phyloP scores from a whole-genome alignment of 2,888 invertebrate genomes.

The Cyrtodaria siliqua region DNA sequence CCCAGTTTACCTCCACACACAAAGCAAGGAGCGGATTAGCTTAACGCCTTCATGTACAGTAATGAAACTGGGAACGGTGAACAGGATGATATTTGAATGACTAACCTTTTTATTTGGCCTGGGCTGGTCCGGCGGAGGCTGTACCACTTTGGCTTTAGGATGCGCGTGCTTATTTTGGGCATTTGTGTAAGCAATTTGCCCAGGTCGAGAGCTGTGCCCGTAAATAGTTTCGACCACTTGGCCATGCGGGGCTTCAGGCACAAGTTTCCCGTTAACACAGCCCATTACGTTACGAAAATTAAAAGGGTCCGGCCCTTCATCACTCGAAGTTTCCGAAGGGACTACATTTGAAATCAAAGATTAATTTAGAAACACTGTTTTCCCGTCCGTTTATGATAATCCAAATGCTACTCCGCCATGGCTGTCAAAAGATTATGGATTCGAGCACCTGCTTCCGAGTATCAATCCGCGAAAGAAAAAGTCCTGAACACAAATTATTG shows the following conservation, averaged over 20 bases:
- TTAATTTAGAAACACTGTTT: constrained; percentile 21
- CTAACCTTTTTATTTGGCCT: constrained; percentile 76
- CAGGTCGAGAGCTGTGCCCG: constrained; percentile 64
- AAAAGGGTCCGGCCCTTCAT: constrained; percentile 71
- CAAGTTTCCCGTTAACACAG: constrained; percentile 83
- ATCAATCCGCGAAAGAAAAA: constrained; percentile 35
- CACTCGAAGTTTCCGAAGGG: constrained; percentile 69
- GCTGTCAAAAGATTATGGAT: constrained; percentile 25
- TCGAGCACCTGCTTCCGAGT: constrained; percentile 37
- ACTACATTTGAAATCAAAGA: constrained; percentile 56
- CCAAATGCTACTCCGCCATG: constrained; percentile 36
- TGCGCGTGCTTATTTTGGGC: constrained; percentile 61
- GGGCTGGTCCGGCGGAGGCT: constrained; percentile 68
- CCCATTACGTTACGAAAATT: constrained; percentile 82
- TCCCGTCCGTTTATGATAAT: constrained; percentile 4
- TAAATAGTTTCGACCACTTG: constrained; percentile 80
- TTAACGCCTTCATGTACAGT: too few species aligned
- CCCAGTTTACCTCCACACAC: not conserved
- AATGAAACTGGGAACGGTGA: too few species aligned
- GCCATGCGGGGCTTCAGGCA: constrained; percentile 81
- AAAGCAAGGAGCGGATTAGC: too few species aligned
- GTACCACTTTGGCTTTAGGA: constrained; percentile 54
- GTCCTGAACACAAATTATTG: constrained; percentile 19
- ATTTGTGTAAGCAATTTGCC: constrained; percentile 55
- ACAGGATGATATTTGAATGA: too few species aligned